Conservation (phyloP, 2,888 invertebrate genomes). For the Zaprionus obscuricornis region DNA sequence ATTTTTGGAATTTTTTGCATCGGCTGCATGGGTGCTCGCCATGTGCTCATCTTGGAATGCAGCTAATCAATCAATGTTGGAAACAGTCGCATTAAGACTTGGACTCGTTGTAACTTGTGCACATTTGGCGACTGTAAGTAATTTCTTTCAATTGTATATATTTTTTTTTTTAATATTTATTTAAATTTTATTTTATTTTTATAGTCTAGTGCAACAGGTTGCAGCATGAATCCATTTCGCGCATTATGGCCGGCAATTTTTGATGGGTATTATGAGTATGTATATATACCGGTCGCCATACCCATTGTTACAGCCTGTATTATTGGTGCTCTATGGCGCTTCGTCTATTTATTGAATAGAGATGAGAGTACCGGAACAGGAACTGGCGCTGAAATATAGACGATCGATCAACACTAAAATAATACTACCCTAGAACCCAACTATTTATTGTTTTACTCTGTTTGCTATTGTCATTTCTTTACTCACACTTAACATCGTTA, state of each 20-base stretch:
- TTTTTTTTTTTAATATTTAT: too few relatives aligned
- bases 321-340: slow-evolving; percentile 35
- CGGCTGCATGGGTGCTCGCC: slow-evolving; percentile 40
- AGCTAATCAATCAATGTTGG: slow-evolving; percentile 12
- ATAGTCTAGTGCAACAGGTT: slow-evolving; percentile 11
- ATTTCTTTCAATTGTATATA: too few relatives aligned
- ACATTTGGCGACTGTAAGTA: too few relatives aligned
- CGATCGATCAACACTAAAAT: too few relatives aligned
- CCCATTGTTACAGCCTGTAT: slow-evolving; percentile 10
- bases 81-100: slow-evolving; percentile 38
- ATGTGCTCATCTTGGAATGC: slow-evolving; percentile 51
- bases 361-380: too few relatives aligned
- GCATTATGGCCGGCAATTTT: slow-evolving; percentile 37
- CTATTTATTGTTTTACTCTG: too few relatives aligned
- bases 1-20: slow-evolving; percentile 23
- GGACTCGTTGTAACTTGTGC: slow-evolving; percentile 45
- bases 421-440: too few relatives aligned
- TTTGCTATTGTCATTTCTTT: too few relatives aligned
- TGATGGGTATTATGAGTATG: fast-evolving
- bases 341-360: slow-evolving; percentile 13
- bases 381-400: too few relatives aligned
- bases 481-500: too few relatives aligned
- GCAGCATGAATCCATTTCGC: slow-evolving; percentile 52
- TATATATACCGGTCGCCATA: slow-evolving; percentile 15
- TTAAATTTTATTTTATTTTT: not conserved